These are phyloP conservation scores for Onychorhynchus coronatus DNA, from an alignment of 2,113 vertebrate genomes.

Conservation along the genomic window DNA sequence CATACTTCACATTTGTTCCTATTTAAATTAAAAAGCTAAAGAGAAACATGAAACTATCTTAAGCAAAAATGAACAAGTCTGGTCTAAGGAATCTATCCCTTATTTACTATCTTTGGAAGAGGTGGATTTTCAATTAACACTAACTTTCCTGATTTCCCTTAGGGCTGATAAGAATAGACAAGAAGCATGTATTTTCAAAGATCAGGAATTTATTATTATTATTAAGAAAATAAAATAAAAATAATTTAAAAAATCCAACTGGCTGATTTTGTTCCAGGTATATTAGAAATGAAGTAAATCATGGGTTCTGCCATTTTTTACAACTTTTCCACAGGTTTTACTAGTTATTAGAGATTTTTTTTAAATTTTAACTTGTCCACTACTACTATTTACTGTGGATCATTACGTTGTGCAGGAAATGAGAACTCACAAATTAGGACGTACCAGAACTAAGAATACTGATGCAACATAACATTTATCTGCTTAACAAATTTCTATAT, in stretches of 20 bases:
- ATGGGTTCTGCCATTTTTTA: neutral
- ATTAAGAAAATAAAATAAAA: neutral
- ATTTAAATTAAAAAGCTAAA: constrained; percentile 16
- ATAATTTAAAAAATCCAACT: neutral
- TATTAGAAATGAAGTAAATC: neutral
- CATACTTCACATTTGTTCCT: neutral
- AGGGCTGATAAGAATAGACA: neutral
- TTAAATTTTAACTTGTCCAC: neutral
- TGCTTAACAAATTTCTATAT: neutral
- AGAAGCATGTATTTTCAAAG: neutral
- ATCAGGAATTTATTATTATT: constrained; percentile 4
- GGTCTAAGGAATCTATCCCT: neutral
- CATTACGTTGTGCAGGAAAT: neutral
- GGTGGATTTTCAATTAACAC: neutral
- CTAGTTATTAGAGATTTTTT: neutral
- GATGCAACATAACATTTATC: neutral
- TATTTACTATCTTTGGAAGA: constrained; percentile 21
- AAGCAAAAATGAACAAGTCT: constrained; percentile 31
- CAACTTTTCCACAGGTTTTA: neutral
- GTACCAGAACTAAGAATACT: neutral
- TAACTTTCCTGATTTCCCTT: neutral
- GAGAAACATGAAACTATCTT: constrained; percentile 31
- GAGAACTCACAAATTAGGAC: neutral
- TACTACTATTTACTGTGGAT: neutral
- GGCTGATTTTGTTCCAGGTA: neutral